These are phyloP conservation scores for Cariama cristata DNA, from an alignment of 2,113 vertebrate genomes.

Conservation along the genomic window DNA sequence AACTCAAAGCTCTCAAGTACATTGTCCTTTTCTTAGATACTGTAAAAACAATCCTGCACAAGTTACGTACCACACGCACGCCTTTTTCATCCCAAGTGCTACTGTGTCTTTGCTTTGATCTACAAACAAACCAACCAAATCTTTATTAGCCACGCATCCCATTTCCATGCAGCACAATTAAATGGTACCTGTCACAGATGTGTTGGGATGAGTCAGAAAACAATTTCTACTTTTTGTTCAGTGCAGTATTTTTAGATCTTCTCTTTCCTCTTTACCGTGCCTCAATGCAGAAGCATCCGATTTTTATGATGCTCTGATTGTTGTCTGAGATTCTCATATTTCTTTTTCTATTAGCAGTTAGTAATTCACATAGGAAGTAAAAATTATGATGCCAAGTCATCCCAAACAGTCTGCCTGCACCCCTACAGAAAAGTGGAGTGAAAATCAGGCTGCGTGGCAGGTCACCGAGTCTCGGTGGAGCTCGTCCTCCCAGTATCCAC, in stretches of 20 bases:
- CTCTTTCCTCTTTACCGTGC: background rate
- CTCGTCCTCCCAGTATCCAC: background rate
- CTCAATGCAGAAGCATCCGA: background rate
- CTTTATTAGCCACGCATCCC: background rate
- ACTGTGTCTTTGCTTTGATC: background rate
- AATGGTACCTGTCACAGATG: background rate
- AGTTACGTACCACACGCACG: accelerated
- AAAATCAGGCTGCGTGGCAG: background rate
- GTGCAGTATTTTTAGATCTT: background rate
- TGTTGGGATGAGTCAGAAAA: background rate
- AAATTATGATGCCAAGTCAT: background rate
- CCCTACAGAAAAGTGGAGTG: background rate
- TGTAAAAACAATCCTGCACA: background rate
- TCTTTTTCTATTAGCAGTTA: background rate
- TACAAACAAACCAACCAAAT: background rate
- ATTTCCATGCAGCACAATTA: background rate
- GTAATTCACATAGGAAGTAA: background rate
- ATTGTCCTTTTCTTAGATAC: background rate
- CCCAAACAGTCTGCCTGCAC: background rate
- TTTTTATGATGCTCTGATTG: background rate
- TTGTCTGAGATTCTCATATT: background rate
- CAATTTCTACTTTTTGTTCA: background rate
- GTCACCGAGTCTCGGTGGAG: background rate
- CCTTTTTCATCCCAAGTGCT: background rate
- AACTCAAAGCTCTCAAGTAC: conserved; percentile 14